Conservation (phyloP, 2,797 vertebrate species). For the Tokudaia tokunoshimensis region DNA sequence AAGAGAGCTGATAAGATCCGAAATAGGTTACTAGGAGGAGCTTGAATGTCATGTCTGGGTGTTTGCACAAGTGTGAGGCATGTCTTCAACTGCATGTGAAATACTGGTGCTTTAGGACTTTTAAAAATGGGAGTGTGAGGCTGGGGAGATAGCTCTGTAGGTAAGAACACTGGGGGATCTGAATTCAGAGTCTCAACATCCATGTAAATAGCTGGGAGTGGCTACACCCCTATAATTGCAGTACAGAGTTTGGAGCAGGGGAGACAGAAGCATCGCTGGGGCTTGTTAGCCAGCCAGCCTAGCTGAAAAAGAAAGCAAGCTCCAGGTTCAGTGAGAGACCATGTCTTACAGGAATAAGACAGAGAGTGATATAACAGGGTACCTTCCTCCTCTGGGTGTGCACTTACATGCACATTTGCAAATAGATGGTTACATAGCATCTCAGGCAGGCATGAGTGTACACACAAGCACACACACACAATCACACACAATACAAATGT, state of each 20-base stretch:
- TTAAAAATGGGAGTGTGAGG: neutral
- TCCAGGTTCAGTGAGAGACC: neutral
- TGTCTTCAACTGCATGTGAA: neutral
- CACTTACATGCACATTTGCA: neutral
- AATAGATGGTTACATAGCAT: neutral
- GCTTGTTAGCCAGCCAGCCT: neutral
- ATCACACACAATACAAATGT: neutral
- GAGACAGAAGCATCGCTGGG: neutral
- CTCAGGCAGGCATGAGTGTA: neutral
- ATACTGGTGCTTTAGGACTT: neutral
- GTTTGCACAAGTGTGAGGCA: fast-evolving
- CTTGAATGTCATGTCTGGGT: neutral
- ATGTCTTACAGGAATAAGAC: neutral
- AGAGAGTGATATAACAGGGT: neutral
- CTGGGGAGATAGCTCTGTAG: neutral
- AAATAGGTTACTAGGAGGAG: neutral
- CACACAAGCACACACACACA: neutral
- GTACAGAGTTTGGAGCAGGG: too few species aligned
- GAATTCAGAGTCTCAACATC: neutral
- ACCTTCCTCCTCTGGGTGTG: neutral
- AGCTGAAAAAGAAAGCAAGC: neutral
- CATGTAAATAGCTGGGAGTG: neutral
- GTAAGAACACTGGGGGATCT: neutral
- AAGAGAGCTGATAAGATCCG: constrained; percentile 48
- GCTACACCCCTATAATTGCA: neutral